Evolutionary conservation across 1,140 invertebrate genomes (phyloP), one percentile per base, ranked within the genome.

Genomic region (Drosophila sucinea): DNA sequence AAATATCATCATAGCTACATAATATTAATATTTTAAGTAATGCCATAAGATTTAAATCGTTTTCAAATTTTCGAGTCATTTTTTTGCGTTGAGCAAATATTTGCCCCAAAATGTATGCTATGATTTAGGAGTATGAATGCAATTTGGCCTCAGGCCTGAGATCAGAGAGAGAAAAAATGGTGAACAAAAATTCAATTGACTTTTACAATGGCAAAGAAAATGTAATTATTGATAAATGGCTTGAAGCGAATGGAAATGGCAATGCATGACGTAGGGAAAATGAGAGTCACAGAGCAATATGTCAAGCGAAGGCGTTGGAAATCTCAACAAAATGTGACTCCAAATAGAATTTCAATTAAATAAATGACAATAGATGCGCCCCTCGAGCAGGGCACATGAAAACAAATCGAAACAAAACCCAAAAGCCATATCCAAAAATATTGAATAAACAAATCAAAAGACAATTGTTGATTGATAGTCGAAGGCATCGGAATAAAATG

Each of bases 321-420:
- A 30, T 55, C 72, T 57, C 33, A 56, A 57, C 67, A 65, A 70
- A 74, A 75, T 70, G 61, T 74, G 78, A 82, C 67, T 73, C 68
- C 73, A 76, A 86, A 86, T 87, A 83, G 82, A 79, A 82, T 73
- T 70, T 66, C 77, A 86, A 86, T 83, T 86, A 86, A 87, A 87
- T 83, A 77, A 83, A 83, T 77, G 83, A 73, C 71, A 73, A 35
- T 29, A 56, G 33, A 27, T 54, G 51, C 32, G 63, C 17, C 62
- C 29, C 55, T 63, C 62, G 41, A 30, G 33, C 32, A 60, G 41
- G 25, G 33, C 32, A 60, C 23, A 60, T 11, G 40, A 17, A 11
- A 32, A n/a, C 38, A 51, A 27, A 32, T 32, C 17, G 35, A 38
- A 61, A 44, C 17, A 63, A 56, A 63, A 51, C 57, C 69, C 54